Evolutionary conservation across 2,113 vertebrate genomes (phyloP).

Genomic region (Zosterops pallidus): DNA sequence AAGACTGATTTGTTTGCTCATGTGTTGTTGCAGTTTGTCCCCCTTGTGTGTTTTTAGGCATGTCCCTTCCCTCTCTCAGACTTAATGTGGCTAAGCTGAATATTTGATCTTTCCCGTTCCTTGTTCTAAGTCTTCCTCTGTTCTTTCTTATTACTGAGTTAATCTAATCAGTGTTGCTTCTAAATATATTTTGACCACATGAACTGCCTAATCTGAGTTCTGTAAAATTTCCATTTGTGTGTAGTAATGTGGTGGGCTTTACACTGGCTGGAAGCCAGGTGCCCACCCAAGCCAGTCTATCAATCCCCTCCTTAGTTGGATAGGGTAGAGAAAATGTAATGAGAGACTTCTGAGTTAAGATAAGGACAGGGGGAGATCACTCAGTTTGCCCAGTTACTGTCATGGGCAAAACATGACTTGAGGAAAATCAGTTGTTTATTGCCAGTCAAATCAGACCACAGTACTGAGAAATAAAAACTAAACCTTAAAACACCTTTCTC

Average conservation of each 20-base stretch:
- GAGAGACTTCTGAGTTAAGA: not conserved
- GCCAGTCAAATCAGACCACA: not conserved
- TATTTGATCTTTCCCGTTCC: not conserved
- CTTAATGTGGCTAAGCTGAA: not conserved
- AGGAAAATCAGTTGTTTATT: not conserved
- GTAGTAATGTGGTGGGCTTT: not conserved
- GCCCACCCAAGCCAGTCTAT: rapidly evolving
- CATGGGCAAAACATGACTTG: not conserved
- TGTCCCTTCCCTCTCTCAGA: not conserved
- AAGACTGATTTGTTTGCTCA: not conserved
- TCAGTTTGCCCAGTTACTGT: not conserved
- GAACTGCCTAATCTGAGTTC: not conserved
- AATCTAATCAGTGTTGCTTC: constrained; percentile 56
- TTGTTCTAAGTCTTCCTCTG: not conserved
- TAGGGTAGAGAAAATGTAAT: not conserved
- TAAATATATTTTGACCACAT: constrained; percentile 37
- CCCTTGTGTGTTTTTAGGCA: not conserved
- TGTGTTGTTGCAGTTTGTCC: not conserved
- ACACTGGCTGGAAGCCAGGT: not conserved
- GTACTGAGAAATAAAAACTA: not conserved
- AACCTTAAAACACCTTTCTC: not conserved
- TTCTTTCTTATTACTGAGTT: constrained; percentile 22
- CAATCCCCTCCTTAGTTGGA: not conserved
- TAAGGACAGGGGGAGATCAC: not conserved
- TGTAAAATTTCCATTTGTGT: not conserved